Evolutionary conservation across 2,797 vertebrate species (phyloP), one percentile per base, ranked within the genome.

Genomic region (Acrossocheilus fasciatus): DNA sequence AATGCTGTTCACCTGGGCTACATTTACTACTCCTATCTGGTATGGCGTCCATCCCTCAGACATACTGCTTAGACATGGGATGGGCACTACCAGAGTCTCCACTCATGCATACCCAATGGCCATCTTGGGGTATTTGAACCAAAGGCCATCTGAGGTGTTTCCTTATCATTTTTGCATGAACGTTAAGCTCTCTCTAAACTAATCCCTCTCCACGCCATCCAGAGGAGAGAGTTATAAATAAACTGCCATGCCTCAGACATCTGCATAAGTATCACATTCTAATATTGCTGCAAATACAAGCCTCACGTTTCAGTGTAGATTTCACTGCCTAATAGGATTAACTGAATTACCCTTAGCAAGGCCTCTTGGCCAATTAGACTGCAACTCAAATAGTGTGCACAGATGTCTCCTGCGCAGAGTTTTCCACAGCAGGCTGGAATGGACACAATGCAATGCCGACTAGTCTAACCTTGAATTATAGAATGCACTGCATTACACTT

Each of bases 61-160:
- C 86, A 90, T 76, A 66, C 82, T 92, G 88, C 88, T 87, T 88
- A 45, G 75, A 75, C 82, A 79, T 89, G 86, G 89, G 89, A 91
- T 89, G 90, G 90, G 59, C 82, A 86, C 87, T 90, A 26, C 90
- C 89, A 68, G 15, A 62, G 70, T 18, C 34, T 69, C 70, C 30
- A 12, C 69, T 83, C 74, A 70, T 83, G 83, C 81, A 79, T 86
- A 47, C 30, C 54, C 89, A 86, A 89, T 95, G 92, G 76, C 93
- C 94, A 94, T 95, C 90, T 94, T 94, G 82, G 94, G 93, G 87
- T 86, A 93, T 91, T 82, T 93, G 93, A 94, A 93, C 92, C 92
- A 92, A 91, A 92, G 89, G 92, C 88, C 90, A 92, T 87, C 89
- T 89, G 91, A 92, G 91, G 68, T 68, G 64, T 81, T 82, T 82